Base-by-base conservation (phyloP, 53 echinoderm and acorn worm species). In the Hippasteria phrygiana region DNA sequence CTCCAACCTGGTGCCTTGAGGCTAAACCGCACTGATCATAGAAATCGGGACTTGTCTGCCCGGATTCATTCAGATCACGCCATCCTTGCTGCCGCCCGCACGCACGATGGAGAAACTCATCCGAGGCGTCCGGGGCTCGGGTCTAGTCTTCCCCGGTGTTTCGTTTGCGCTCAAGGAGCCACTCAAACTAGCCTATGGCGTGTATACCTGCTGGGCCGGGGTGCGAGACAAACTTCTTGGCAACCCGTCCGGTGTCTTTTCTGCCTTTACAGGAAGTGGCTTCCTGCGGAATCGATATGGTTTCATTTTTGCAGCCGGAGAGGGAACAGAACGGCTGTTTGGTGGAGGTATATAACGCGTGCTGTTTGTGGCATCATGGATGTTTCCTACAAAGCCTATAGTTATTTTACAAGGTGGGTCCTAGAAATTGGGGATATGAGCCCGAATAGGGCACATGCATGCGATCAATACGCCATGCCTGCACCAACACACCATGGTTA, bases 191-290 rank as follows among this genome's bases (percentile, higher is more conserved):
- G 38, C 20, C 56, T 53, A 9, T 7, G 74, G 76, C 27, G 50
- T 50, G 76, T 53, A 24, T 67, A 67, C 33, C 37, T 67, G 34
- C 62, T n/a, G 31, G 33, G 34, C 17, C 36, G 50, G 62, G 54
- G 79, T 59, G 62, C 39, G 62, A 77, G 79, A 79, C 62, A 79
- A 62, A 56, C 79, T 38, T 55, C 37, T 76, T 51, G 50, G 76
- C 76, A 48, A 26, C 79, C 59, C 35, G 37, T 54, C 77, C 41
- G 54, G 10, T n/a, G 55, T 39, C 59, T 56, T 39, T 18, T 59
- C 33, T 24, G 54, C 17, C 55, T 50, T 45, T 48, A 32, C 17
- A 32, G 26, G 11, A 3, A 24, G 33, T 26, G 34, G 69, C 69
- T 33, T 67, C 69, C 69, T 67, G 35, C 2, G 69, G 37, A 59